Evolutionary conservation across 1,140 invertebrate genomes (phyloP).

Genomic region (Monochamus saltuarius): DNA sequence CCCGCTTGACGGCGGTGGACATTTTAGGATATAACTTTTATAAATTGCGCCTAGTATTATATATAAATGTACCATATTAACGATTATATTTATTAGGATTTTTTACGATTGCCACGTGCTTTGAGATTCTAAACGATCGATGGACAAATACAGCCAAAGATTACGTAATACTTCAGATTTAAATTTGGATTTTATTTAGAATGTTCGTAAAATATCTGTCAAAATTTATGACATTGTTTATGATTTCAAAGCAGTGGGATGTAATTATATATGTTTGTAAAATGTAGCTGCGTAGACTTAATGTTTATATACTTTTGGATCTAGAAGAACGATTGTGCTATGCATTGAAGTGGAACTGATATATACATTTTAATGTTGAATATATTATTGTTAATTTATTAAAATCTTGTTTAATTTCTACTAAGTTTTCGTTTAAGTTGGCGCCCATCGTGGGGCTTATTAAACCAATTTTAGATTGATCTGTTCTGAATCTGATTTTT

Average conservation of each 20-base stretch:
- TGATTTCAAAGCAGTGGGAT: neutral
- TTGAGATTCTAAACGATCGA: too few relatives aligned
- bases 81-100: too few relatives aligned
- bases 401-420: slow-evolving; percentile 9
- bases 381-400: slow-evolving; percentile 27
- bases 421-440: neutral
- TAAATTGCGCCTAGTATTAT: slow-evolving; percentile 5
- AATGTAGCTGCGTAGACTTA: slow-evolving; percentile 12
- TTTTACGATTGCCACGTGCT: too few relatives aligned
- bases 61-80: slow-evolving; percentile 6
- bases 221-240: neutral
- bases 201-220: neutral
- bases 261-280: slow-evolving; percentile 15
- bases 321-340: slow-evolving; percentile 17
- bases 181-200: neutral
- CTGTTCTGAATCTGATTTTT: too few relatives aligned
- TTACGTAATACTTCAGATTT: too few relatives aligned
- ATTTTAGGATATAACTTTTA: neutral
- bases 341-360: slow-evolving; percentile 27
- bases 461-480: too few relatives aligned
- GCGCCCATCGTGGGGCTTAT: too few relatives aligned
- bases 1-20: too few relatives aligned
- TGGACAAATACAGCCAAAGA: too few relatives aligned
- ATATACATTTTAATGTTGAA: slow-evolving; percentile 24
- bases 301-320: slow-evolving; percentile 18